Evolutionary conservation across 2,888 invertebrate species (phyloP), one percentile per base, ranked within the genome.

Genomic region (Chironomus tentans): DNA sequence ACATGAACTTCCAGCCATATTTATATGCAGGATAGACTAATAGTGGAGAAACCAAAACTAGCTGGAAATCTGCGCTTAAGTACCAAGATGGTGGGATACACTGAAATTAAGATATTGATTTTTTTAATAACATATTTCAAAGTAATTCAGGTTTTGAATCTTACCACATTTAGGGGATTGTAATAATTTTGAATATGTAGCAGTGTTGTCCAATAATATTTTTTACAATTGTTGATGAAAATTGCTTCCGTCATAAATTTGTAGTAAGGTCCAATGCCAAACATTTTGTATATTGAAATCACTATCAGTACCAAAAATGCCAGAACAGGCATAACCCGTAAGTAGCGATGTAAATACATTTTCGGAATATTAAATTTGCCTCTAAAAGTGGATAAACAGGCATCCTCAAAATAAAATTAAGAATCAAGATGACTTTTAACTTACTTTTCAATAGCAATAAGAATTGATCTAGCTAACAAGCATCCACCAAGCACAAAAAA

Each of bases 401-500:
- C 22, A 3, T 24, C 3, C 22, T 28, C 5, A n/a, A n/a, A n/a
- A n/a, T 4, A 28, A 28, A 28, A 28, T 28, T 28, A 28, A 3
- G 2, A 24, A 24, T 24, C 22, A 38, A 65, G 28, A 12, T 18
- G 28, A n/a, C 12, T 65, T 78, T 79, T 78, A 79, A 81, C 81
- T 81, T 82, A 68, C 61, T 80, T 81, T 71, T 84, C 83, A 80
- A 84, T 79, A 77, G 83, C 82, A 7, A 82, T 82, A 77, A 83
- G 82, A 4, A 83, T 81, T 18, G 82, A 81, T 81, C 83, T 82
- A 69, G 87, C 84, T 77, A 86, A 85, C 0, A 90, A 81, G 50
- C 90, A 81, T 4, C 90, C 90, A 78, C 88, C 88, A 78, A 90
- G 81, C 21, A 87, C 81, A 79, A 90, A 88, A 81, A 90, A 90